These are phyloP conservation scores for Clytia hemisphaerica DNA, from an alignment of 30 jellyfish, hydroid and myxozoan species.

Conservation along the genomic window DNA sequence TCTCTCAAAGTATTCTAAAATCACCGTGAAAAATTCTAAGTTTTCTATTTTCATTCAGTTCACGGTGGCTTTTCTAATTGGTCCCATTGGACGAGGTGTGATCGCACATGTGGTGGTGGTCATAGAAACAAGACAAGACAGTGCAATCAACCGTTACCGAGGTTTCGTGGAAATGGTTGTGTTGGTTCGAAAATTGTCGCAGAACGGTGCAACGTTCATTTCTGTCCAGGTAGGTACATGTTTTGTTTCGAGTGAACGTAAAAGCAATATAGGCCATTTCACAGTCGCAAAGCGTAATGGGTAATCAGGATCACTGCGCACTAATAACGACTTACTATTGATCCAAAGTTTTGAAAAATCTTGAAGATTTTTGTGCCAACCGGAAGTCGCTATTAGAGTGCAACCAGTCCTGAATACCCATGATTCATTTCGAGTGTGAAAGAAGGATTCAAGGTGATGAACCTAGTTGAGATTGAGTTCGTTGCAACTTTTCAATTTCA, in stretches of 20 bases:
- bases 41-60: not conserved
- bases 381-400: no score
- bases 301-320: no score
- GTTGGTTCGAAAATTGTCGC: not conserved
- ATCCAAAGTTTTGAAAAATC: no score
- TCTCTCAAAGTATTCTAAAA: not conserved
- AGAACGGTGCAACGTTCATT: constrained; percentile 3
- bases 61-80: constrained; percentile 33
- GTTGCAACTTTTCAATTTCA: not conserved
- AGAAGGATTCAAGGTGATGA: not conserved
- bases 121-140: not conserved
- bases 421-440: not conserved
- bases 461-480: not conserved
- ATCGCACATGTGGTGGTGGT: constrained; percentile 23
- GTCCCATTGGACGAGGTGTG: constrained; percentile 15
- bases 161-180: constrained; percentile 3
- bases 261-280: no score
- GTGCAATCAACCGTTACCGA: constrained; percentile 25
- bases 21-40: no score
- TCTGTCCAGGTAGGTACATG: constrained; percentile 22
- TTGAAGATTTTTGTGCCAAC: no score
- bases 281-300: no score
- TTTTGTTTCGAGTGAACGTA: no score
- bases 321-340: no score
- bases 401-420: not conserved